Base-by-base conservation (phyloP, 2,113 vertebrate species). In the Scartelaos histophorus region DNA sequence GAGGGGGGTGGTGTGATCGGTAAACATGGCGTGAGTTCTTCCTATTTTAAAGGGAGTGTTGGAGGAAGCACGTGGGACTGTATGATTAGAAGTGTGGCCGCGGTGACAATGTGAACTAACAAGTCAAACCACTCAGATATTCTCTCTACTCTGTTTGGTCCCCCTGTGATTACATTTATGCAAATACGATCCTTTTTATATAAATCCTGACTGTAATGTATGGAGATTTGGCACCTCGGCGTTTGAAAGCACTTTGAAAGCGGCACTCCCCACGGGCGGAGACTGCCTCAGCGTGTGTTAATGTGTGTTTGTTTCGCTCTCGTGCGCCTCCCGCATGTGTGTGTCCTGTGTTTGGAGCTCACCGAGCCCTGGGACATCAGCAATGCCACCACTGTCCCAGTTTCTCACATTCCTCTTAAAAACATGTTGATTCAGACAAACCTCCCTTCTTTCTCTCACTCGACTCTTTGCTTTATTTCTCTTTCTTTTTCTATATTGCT, bases 361-460 rank as follows among this genome's bases (percentile, higher is more conserved):
- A 11, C 78, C 67, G 82, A 87, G 87, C 89, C 86, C 79, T 71
- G 92, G 90, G 91, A 92, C 91, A 92, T 90, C 89, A 90, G 82
- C 67, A 21, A 88, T 88, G 91, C 87, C 80, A 87, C 86, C 85
- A 88, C 84, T 92, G 91, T 92, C 90, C 93, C 88, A 92, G 82
- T 92, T 94, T 93, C 79, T 83, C 79, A 74, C 87, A 91, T 90
- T 81, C 84, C 76, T 70, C 82, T 88, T 89, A 89, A 87, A 90
- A 91, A 90, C 85, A 89, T 89, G 88, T 92, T 91, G 87, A 92
- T 90, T 89, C 89, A 91, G 82, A 92, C 82, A 85, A 91, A 85
- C 76, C 80, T 81, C 81, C 71, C 77, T 78, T 82, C 81, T 76
- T 29, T 43, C 38, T 43, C 10, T 43, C 38, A 43, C 38, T 43